A percentile compares a stretch with the other conserved stretches of the same genome.
These are phyloP conservation scores for Protaetia brevitarsis DNA, from an alignment of 1,140 invertebrate genomes.

Conservation along the genomic window DNA sequence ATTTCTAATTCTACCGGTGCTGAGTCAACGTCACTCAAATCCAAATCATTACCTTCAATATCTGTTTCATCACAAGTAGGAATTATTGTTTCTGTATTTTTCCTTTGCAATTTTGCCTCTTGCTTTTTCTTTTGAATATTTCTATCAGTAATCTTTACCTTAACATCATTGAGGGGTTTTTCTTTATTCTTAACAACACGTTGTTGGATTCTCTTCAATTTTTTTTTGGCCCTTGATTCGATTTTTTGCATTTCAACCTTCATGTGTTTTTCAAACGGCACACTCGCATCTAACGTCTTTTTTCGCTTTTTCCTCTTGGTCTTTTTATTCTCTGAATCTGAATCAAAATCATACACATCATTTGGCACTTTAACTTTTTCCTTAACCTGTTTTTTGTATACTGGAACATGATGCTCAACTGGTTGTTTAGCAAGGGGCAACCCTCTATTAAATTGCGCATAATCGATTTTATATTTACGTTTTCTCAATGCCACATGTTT, in stretches of 20 bases:
- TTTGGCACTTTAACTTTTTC: neutral
- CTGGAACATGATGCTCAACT: neutral
- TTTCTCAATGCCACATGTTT: neutral
- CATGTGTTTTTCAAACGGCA: conserved; percentile 9
- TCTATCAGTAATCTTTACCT: neutral
- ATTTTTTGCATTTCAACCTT: conserved; percentile 7
- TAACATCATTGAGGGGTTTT: neutral
- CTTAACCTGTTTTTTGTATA: conserved; percentile 1
- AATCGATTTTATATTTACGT: neutral
- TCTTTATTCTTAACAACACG: neutral
- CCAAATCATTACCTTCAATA: neutral
- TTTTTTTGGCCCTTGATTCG: neutral
- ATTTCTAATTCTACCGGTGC: neutral
- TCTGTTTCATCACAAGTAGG: neutral
- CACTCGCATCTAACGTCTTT: neutral
- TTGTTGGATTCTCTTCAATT: neutral
- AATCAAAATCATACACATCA: conserved; percentile 22
- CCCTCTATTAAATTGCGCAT: neutral
- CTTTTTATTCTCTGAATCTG: neutral
- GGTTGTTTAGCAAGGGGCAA: neutral
- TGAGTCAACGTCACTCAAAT: neutral
- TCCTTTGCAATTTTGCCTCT: neutral
- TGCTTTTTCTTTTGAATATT: neutral
- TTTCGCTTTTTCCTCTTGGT: neutral
- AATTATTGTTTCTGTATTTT: neutral